A percentile compares a stretch with the other conserved stretches of the same genome.
Conservation (phyloP, 2,113 vertebrate species). For the Eptatretus burgeri region DNA sequence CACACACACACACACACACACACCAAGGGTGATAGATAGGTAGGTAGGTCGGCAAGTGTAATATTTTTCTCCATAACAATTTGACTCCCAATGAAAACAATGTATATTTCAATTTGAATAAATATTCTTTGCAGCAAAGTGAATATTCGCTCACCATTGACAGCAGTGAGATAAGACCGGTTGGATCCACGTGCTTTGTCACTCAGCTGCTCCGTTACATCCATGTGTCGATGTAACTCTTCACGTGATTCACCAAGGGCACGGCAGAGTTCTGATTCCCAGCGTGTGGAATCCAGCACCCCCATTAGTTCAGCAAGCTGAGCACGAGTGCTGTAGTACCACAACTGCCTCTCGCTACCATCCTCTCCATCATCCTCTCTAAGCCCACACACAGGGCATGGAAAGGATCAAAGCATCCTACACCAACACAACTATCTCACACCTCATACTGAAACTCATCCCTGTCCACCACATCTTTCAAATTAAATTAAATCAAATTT, state of each 20-base stretch:
- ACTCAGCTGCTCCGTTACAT: conserved; percentile 2
- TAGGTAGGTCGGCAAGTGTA: no score
- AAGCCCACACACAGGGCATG: background rate
- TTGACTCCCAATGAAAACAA: no score
- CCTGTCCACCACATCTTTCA: no score
- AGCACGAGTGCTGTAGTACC: conserved; percentile 5
- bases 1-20: no score
- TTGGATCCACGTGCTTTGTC: background rate
- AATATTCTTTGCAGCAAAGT: no score
- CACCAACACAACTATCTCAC: no score
- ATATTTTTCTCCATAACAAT: no score
- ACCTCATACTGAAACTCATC: no score
- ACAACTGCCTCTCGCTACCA: background rate
- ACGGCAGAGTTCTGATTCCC: background rate
- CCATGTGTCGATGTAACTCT: conserved; percentile 3
- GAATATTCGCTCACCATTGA: background rate
- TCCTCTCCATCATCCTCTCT: background rate
- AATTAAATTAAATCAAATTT: no score
- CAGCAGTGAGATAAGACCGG: background rate
- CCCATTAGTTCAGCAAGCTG: conserved; percentile 3
- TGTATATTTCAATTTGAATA: no score
- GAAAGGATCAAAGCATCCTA: background rate
- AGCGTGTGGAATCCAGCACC: background rate
- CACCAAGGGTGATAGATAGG: no score
- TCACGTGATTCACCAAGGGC: background rate